phyloP scores from a whole-genome alignment of 2,113 vertebrate species.

The Piaya cayana region DNA sequence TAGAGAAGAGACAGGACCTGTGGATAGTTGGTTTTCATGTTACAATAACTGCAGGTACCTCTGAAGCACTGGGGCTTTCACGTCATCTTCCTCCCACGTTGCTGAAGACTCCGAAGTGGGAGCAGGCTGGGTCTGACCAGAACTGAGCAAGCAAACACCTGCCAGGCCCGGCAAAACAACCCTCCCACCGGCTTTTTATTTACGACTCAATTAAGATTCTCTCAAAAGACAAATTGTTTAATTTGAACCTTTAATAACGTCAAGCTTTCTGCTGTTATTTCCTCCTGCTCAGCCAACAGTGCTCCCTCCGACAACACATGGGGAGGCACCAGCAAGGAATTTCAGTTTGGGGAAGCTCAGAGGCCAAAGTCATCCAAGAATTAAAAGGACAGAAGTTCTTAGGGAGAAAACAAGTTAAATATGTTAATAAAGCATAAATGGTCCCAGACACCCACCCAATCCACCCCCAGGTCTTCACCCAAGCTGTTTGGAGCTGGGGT shows the following conservation, averaged over 20 bases:
- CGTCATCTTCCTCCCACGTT: neutral
- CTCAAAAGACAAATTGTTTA: neutral
- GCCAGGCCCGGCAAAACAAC: too few species aligned
- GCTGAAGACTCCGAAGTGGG: neutral
- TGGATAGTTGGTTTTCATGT: rapidly evolving
- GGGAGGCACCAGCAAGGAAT: neutral
- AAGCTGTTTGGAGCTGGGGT: rapidly evolving
- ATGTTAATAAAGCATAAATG: rapidly evolving
- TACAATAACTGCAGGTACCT: neutral
- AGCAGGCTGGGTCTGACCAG: neutral
- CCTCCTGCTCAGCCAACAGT: neutral
- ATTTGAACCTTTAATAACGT: too few species aligned
- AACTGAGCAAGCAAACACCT: neutral
- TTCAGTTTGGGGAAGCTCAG: neutral
- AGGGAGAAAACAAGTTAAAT: neutral
- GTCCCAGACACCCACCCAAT: neutral
- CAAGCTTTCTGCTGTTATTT: neutral
- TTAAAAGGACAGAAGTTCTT: neutral
- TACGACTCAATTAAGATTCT: too few species aligned
- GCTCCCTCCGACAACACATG: neutral
- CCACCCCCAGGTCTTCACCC: rapidly evolving
- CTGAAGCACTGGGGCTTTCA: neutral
- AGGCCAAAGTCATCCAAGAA: neutral
- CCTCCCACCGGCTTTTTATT: rapidly evolving
- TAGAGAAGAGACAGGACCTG: neutral